Evolutionary conservation across 2,888 invertebrate genomes (phyloP).

Genomic region (Beris morrisii): DNA sequence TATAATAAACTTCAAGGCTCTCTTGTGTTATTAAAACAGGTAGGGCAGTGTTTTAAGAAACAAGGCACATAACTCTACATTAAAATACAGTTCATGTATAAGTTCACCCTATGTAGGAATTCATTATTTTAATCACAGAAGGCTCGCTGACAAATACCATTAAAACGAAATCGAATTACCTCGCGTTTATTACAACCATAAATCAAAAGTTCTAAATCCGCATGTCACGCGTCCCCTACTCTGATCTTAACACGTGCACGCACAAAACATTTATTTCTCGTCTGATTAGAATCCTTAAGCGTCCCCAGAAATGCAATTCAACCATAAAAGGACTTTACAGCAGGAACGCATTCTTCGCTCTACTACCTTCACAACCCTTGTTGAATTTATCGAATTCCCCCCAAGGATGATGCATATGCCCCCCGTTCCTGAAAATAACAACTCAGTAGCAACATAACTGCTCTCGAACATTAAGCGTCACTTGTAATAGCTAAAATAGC

Average conservation of each 20-base stretch:
- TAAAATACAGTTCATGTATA: too few relatives aligned
- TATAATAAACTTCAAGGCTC: too few relatives aligned
- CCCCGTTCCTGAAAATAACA: slow-evolving; percentile 2
- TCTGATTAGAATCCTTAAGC: slow-evolving; percentile 39
- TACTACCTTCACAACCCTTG: neutral
- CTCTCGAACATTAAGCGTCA: slow-evolving; percentile 31
- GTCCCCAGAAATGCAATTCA: slow-evolving; percentile 32
- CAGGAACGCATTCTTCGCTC: neutral
- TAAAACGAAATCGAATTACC: slow-evolving; percentile 38
- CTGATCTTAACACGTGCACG: slow-evolving; percentile 36
- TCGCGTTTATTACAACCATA: slow-evolving; percentile 52
- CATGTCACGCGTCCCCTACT: slow-evolving; percentile 39
- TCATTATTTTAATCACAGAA: neutral
- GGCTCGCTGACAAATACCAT: slow-evolving; percentile 37
- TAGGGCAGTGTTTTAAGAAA: too few relatives aligned
- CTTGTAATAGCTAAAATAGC: slow-evolving; percentile 37
- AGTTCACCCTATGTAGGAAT: neutral
- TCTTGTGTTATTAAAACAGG: too few relatives aligned
- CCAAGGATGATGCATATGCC: slow-evolving; percentile 34
- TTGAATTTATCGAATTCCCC: neutral
- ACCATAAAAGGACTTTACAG: slow-evolving; percentile 13
- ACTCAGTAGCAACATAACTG: slow-evolving; percentile 6
- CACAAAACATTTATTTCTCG: slow-evolving; percentile 38
- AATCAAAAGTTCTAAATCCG: slow-evolving; percentile 51
- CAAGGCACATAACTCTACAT: too few relatives aligned